A percentile compares a stretch with the other conserved stretches of the same genome.
Evolutionary conservation across 2,113 vertebrate species (phyloP).

Genomic region (Coryphaenoides rupestris): DNA sequence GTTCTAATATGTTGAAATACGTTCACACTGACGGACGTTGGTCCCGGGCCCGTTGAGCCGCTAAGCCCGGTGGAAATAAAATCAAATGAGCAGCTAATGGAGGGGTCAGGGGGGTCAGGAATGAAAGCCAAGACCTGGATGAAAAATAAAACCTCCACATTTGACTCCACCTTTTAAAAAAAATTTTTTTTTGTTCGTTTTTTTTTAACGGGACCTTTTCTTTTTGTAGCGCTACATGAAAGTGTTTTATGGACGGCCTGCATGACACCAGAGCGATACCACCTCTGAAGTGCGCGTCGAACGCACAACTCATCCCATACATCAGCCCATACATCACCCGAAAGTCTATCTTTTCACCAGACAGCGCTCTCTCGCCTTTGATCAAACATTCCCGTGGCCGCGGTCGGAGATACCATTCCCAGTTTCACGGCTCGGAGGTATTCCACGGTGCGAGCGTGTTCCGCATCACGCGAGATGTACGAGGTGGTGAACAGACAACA

Average conservation of each 20-base stretch:
- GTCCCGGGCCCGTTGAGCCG: too few relatives aligned
- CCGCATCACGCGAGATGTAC: neutral
- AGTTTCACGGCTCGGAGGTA: slow-evolving; percentile 8
- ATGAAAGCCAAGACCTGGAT: slow-evolving; percentile 39
- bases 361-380: slow-evolving; percentile 43
- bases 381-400: slow-evolving; percentile 21
- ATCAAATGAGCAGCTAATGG: neutral
- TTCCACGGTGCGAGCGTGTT: slow-evolving; percentile 3
- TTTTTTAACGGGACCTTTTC: slow-evolving; percentile 27
- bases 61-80: too few relatives aligned
- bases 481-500: neutral
- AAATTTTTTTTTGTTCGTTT: slow-evolving; percentile 13
- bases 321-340: slow-evolving; percentile 60
- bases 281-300: slow-evolving; percentile 39
- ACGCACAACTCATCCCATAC: slow-evolving; percentile 55
- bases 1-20: too few relatives aligned
- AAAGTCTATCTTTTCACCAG: slow-evolving; percentile 49
- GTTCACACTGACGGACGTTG: too few relatives aligned
- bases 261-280: slow-evolving; percentile 34
- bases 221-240: slow-evolving; percentile 48
- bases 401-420: slow-evolving; percentile 20
- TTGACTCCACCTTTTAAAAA: slow-evolving; percentile 33
- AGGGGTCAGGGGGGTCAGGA: slow-evolving; percentile 6
- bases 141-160: slow-evolving; percentile 34
- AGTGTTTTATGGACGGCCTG: slow-evolving; percentile 55